Conservation (phyloP, 2,888 invertebrate species). For the Blera fallax region DNA sequence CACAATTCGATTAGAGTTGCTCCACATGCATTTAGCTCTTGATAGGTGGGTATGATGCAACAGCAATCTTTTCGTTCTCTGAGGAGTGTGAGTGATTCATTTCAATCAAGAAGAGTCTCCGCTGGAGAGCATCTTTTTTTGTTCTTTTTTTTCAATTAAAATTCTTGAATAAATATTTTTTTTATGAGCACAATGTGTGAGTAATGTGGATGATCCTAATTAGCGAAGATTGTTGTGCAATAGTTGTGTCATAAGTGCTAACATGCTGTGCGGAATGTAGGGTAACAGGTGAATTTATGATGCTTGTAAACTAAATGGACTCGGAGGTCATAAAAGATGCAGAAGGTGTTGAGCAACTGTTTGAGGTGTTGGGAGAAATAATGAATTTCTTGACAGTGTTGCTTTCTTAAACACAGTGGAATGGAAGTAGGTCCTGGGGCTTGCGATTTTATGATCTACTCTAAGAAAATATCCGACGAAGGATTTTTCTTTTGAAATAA, state of each 20-base stretch:
- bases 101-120: neutral
- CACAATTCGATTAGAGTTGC: neutral
- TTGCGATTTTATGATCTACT: no score
- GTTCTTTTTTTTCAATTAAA: slow-evolving; percentile 11
- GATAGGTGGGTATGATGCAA: slow-evolving; percentile 8
- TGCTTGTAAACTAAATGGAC: no score
- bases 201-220: neutral
- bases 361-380: no score
- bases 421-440: no score
- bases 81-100: slow-evolving; percentile 9
- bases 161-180: slow-evolving; percentile 44
- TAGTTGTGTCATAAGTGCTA: neutral
- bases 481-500: no score
- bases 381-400: no score
- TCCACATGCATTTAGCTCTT: neutral
- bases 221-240: neutral
- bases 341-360: neutral
- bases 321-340: neutral
- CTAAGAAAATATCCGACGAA: no score
- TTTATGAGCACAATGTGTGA: slow-evolving; percentile 27
- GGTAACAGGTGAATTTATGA: neutral
- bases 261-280: neutral
- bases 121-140: neutral
- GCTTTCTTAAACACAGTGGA: no score
- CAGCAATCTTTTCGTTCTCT: neutral